phyloP scores from a whole-genome alignment of 1,140 invertebrate species.

The Scylla paramamosain region DNA sequence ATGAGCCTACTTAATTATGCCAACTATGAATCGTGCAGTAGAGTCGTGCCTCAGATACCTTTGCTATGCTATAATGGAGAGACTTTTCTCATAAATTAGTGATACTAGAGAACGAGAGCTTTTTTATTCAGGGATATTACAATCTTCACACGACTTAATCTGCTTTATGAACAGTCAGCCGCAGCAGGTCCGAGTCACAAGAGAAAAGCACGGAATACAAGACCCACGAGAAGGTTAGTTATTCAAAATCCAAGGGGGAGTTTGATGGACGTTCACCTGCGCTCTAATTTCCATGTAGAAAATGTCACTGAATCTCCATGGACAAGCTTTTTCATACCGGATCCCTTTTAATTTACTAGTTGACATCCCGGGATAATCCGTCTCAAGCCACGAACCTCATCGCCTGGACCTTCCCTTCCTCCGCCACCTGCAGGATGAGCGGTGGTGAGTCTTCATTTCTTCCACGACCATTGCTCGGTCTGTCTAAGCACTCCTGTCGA shows the following conservation, averaged over 20 bases:
- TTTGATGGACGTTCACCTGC: conserved; percentile 19
- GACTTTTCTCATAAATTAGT: background rate
- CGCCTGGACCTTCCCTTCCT: background rate
- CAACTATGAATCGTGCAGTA: background rate
- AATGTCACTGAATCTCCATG: conserved; percentile 45
- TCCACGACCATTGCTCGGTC: no score
- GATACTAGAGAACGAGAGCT: background rate
- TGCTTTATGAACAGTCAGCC: background rate
- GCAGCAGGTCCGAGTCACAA: background rate
- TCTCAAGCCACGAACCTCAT: background rate
- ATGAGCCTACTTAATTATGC: background rate
- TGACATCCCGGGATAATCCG: conserved; percentile 4
- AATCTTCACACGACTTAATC: background rate
- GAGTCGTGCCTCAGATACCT: background rate
- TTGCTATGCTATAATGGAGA: no score
- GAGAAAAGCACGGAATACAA: background rate
- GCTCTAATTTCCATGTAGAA: conserved; percentile 33
- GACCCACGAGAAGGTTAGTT: background rate
- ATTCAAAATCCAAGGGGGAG: conserved; percentile 6
- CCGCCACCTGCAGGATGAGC: background rate
- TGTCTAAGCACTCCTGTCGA: no score
- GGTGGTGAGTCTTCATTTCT: no score
- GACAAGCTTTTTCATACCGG: background rate
- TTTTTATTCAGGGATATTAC: background rate
- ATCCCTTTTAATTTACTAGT: conserved; percentile 16